Evolutionary conservation across 37 sponge, comb jelly and placozoan species (phyloP).

Genomic region (Cladorhizidae sp.): DNA sequence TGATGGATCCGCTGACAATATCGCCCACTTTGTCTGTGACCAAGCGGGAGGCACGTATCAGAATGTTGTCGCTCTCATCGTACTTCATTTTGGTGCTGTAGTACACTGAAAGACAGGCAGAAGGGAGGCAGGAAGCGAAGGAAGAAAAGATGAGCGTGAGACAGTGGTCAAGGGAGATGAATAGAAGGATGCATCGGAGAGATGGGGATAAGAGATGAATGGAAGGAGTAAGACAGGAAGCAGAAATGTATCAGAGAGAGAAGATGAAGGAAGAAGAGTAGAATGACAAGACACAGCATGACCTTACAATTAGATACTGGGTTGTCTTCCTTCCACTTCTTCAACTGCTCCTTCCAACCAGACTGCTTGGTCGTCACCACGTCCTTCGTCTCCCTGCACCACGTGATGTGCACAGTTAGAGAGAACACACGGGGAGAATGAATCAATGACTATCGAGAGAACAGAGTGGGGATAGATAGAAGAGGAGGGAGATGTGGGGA

Average conservation of each 20-base stretch:
- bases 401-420: no score
- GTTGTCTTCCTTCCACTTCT: conserved; percentile 69
- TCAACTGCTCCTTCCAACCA: conserved; percentile 71
- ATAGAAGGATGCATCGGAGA: no score
- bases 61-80: conserved; percentile 93
- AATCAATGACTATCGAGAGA: no score
- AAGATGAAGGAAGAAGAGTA: no score
- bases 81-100: conserved; percentile 78
- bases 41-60: conserved; percentile 72
- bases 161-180: not conserved
- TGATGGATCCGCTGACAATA: conserved; percentile 57
- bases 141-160: no score
- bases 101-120: conserved; percentile 24
- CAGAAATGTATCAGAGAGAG: no score
- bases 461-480: not conserved
- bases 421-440: no score
- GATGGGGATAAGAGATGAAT: no score
- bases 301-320: conserved; percentile 75
- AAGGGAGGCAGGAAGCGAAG: not conserved
- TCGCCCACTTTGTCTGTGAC: conserved; percentile 85
- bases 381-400: conserved; percentile 59
- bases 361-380: conserved; percentile 69
- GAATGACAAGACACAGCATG: not conserved
- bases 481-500: not conserved
- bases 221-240: no score